These are phyloP conservation scores for Sceloporus tristichus DNA, from an alignment of 2,113 vertebrate genomes.

Conservation along the genomic window DNA sequence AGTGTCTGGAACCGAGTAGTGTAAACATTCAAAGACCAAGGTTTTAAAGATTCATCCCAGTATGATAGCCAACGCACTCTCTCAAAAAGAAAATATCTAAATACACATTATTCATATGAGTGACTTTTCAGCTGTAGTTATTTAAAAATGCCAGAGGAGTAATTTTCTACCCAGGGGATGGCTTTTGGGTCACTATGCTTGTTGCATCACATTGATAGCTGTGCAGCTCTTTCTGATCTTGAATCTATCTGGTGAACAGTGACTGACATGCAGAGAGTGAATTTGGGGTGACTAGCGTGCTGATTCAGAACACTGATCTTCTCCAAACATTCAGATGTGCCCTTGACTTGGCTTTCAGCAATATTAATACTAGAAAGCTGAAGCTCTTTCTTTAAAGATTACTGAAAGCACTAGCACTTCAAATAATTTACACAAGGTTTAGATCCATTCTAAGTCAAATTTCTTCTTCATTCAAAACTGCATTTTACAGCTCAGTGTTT, in stretches of 20 bases:
- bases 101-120: neutral
- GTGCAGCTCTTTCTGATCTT: neutral
- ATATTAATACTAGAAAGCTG: neutral
- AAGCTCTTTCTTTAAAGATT: constrained; percentile 17
- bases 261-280: too few relatives aligned
- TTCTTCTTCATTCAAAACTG: constrained; percentile 17
- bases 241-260: neutral
- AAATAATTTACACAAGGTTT: neutral
- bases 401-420: neutral
- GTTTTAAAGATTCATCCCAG: neutral
- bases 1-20: neutral
- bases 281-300: neutral
- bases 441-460: constrained; percentile 10
- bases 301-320: neutral
- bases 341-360: neutral
- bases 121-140: neutral
- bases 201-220: neutral
- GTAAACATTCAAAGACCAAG: neutral
- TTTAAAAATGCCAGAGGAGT: neutral
- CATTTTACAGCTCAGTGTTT: constrained; percentile 35
- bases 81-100: neutral
- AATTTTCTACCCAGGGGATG: neutral
- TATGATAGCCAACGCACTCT: neutral
- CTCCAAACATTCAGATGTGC: neutral
- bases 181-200: neutral